These are phyloP conservation scores for Galago senegalensis DNA, from an alignment of 2,797 vertebrate genomes.

Conservation along the genomic window DNA sequence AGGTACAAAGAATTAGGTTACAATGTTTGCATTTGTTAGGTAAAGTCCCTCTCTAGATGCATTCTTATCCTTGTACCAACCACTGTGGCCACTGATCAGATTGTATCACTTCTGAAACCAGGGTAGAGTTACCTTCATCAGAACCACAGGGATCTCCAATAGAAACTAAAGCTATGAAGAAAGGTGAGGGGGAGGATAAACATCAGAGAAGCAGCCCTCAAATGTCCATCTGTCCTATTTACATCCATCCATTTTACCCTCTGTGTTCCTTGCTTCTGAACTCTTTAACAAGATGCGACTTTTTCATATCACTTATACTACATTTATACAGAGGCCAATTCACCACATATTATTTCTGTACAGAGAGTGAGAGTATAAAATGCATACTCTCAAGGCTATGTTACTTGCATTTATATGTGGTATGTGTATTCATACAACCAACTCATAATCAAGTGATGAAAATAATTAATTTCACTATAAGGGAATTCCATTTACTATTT, in stretches of 20 bases:
- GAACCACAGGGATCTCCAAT: neutral
- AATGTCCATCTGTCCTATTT: neutral
- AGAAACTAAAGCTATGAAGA: neutral
- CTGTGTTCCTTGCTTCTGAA: constrained; percentile 35
- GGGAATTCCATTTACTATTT: neutral
- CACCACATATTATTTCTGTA: neutral
- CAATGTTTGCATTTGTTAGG: no score
- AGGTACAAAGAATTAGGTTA: no score
- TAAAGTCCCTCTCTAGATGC: no score
- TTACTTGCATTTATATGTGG: neutral
- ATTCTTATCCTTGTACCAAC: constrained; percentile 10
- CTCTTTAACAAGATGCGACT: constrained; percentile 5
- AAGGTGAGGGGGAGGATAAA: neutral
- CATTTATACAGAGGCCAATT: neutral
- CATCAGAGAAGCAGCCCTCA: neutral
- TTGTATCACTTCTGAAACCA: neutral
- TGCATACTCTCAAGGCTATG: neutral
- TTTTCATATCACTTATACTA: neutral
- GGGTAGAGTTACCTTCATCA: neutral
- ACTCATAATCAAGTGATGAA: neutral
- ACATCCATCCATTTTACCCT: neutral
- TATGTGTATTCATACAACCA: neutral
- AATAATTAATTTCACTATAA: neutral
- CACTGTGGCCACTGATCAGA: neutral
- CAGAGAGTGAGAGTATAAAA: neutral